Base-by-base conservation (phyloP, 2,888 invertebrate genomes). In the Harpalus rufipes region DNA sequence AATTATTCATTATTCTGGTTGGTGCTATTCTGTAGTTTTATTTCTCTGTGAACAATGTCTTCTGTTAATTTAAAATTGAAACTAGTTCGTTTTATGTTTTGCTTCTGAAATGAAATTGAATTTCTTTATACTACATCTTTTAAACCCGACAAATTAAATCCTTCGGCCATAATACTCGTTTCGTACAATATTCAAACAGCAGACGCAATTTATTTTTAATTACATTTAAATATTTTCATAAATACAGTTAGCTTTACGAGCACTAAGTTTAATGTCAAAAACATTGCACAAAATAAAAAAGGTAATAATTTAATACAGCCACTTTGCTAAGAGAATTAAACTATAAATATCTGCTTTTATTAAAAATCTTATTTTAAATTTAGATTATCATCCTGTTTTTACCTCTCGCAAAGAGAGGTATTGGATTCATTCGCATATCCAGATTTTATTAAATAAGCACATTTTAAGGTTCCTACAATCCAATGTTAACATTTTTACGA, bases 1-100 rank as follows among this genome's bases (percentile, higher is more conserved):
- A 80, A 80, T 80, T 80, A 80, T 80, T 80, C 80, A 80, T 80
- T 61, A 80, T 80, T 80, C 80, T 41, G 80, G 59, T 61, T 80
- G 61, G 16, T 80, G 41, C 61, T 80, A 59, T 32, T 80, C 80
- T 61, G 80, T 39, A 59, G 61, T 80, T 80, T 61, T 80, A 61
- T 59, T 80, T 80, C 80, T n/a, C 59, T 41, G 41, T 78, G 78
- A 78, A 78, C 78, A 59, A 58, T 78, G 61, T 80, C 59, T 59
- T 61, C 41, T 80, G 59, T 80, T 59, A 61, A 80, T 80, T 80
- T 80, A 59, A 80, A 80, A 80, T 80, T 59, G 80, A 80, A 80
- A 80, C 80, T 80, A 80, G 58, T 80, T 59, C 41, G 61, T 61
- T 61, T 80, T 80, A 61, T 78, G 58, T 16, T 80, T 78, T 80